A percentile compares a stretch with the other conserved stretches of the same genome.
Evolutionary conservation across 2,888 invertebrate genomes (phyloP).

Genomic region (Philopedon plagiatum): DNA sequence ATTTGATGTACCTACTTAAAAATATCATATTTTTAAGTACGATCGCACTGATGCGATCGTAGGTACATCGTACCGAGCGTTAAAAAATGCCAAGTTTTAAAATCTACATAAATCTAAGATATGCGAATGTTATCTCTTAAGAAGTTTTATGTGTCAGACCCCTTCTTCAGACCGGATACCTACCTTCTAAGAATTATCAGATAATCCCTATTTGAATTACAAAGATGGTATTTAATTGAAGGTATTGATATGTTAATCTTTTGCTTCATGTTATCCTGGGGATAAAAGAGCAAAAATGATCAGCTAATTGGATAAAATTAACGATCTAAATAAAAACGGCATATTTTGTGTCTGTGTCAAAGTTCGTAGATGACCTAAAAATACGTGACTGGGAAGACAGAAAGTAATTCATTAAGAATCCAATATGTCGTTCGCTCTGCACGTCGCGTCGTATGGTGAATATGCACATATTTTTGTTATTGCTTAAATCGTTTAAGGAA

Average conservation of each 20-base stretch:
- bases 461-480: too few relatives aligned
- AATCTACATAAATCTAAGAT: too few relatives aligned
- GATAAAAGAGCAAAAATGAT: background rate
- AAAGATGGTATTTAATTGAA: background rate
- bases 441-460: too few relatives aligned
- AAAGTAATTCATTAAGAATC: background rate
- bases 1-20: too few relatives aligned
- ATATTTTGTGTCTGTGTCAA: background rate
- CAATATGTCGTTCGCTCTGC: too few relatives aligned
- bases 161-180: background rate
- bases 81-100: too few relatives aligned
- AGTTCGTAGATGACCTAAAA: conserved; percentile 4
- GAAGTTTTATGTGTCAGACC: too few relatives aligned
- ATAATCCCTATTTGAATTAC: background rate
- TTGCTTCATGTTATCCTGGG: background rate
- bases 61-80: too few relatives aligned
- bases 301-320: background rate
- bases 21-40: too few relatives aligned
- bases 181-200: background rate
- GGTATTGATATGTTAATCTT: background rate
- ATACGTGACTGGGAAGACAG: background rate
- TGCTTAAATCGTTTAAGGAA: too few relatives aligned
- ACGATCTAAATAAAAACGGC: background rate
- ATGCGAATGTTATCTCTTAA: too few relatives aligned
- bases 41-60: too few relatives aligned